A percentile compares a stretch with the other conserved stretches of the same genome.
Evolutionary conservation across 1,140 invertebrate species (phyloP).

Genomic region (Pararge aegeria): DNA sequence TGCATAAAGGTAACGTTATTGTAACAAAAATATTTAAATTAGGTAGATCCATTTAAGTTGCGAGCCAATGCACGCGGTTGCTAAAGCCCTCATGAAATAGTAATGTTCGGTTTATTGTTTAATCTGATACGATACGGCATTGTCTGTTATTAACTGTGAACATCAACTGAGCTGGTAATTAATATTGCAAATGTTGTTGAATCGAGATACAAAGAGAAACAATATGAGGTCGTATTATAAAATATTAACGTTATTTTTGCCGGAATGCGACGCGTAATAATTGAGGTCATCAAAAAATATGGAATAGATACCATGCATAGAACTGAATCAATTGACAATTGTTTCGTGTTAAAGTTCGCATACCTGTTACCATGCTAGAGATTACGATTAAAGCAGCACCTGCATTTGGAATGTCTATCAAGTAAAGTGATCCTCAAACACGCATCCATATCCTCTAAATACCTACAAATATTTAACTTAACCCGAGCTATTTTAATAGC

Average conservation of each 20-base stretch:
- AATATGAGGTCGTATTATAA: neutral
- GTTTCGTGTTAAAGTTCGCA: no score
- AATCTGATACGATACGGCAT: conserved; percentile 53
- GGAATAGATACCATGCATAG: no score
- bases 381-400: no score
- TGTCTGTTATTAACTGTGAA: conserved; percentile 61
- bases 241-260: conserved; percentile 7
- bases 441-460: no score
- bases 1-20: no score
- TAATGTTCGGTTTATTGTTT: conserved; percentile 53
- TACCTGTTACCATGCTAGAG: no score
- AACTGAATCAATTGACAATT: no score
- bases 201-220: conserved; percentile 25
- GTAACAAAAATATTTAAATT: neutral
- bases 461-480: no score
- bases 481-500: no score
- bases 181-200: conserved; percentile 76
- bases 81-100: conserved; percentile 47
- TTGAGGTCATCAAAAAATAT: neutral
- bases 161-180: conserved; percentile 63
- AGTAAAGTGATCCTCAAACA: no score
- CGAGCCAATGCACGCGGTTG: conserved; percentile 5
- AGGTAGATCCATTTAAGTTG: neutral
- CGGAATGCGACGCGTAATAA: neutral
- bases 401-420: no score